Evolutionary conservation across 2,797 vertebrate genomes (phyloP), one percentile per base, ranked within the genome.

Genomic region (Gymnodraco acuticeps): DNA sequence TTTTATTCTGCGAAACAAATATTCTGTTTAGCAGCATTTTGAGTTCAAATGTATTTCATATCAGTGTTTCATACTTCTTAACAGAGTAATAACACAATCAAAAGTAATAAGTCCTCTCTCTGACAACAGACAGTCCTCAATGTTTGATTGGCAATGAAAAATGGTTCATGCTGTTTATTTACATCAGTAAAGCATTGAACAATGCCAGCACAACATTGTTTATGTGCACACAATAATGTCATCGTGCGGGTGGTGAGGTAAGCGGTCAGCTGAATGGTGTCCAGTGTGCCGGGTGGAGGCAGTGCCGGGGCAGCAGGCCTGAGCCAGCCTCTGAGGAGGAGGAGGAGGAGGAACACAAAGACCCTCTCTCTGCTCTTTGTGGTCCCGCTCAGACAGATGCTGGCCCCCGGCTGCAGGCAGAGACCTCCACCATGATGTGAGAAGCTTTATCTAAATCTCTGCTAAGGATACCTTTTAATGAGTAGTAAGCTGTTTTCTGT

Each of bases 191-290:
- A n/a, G n/a, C n/a, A 42, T 1, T 33, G 33, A 38, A 38, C 33
- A 38, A 38, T 38, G 6, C 8, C 33, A 38, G 7, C 33, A 38
- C 33, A 38, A 38, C 33, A 38, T 38, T 38, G 48, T 60, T 16
- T 41, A 33, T 80, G 75, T 69, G 56, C 33, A 66, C 41, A 64
- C 77, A 56, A 78, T 72, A 61, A 31, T 23, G 72, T 53, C 72
- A 51, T 41, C 46, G 78, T 55, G 77, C 52, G 61, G 67, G 75
- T 19, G 75, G 72, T 94, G 89, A 89, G 84, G 88, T 92, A 83
- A 92, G 75, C 71, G 14, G 53, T 13, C 8, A 42, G 77, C 87
- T 94, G 88, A 95, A 95, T 93, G 85, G 89, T 14, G 81, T 92
- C 92, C 78, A 70, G 76, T 87, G 89, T 90, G 77, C 62, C 48